Evolutionary conservation across 2,797 vertebrate genomes (phyloP).

Genomic region (Caiman crocodilus): DNA sequence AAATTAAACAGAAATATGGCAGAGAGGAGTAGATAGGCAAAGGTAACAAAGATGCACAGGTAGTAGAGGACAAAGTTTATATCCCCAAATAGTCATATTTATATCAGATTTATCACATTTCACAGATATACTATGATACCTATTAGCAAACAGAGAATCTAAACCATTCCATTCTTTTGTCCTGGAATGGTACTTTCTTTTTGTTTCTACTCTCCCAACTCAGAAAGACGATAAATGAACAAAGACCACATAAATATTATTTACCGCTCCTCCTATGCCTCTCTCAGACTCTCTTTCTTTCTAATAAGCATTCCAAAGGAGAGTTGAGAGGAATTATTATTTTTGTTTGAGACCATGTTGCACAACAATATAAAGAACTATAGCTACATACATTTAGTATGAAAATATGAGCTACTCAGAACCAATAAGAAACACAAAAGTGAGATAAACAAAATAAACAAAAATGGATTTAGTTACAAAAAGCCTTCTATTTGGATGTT

Average conservation of each 20-base stretch:
- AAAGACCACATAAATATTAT: background rate
- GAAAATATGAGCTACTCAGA: background rate
- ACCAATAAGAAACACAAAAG: background rate
- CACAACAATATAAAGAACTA: fast-evolving
- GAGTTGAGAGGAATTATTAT: background rate
- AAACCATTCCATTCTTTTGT: background rate
- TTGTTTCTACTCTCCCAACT: background rate
- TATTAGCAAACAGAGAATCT: background rate
- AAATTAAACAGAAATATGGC: background rate
- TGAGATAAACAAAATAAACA: background rate
- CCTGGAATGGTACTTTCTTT: background rate
- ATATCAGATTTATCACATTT: background rate
- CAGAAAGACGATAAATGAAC: background rate
- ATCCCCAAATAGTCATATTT: background rate
- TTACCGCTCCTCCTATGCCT: background rate
- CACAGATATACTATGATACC: background rate
- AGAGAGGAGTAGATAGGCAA: background rate
- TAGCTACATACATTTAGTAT: background rate
- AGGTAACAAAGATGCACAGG: background rate
- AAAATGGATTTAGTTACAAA: background rate
- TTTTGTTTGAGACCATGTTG: background rate
- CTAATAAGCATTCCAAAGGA: fast-evolving
- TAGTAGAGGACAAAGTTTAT: background rate
- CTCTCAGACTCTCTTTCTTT: background rate
- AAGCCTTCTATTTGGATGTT: fast-evolving